Percentiles rank a stretch among this genome's conserved stretches.
phyloP scores from a whole-genome alignment of 2,113 vertebrate species.

The Lota lota region DNA sequence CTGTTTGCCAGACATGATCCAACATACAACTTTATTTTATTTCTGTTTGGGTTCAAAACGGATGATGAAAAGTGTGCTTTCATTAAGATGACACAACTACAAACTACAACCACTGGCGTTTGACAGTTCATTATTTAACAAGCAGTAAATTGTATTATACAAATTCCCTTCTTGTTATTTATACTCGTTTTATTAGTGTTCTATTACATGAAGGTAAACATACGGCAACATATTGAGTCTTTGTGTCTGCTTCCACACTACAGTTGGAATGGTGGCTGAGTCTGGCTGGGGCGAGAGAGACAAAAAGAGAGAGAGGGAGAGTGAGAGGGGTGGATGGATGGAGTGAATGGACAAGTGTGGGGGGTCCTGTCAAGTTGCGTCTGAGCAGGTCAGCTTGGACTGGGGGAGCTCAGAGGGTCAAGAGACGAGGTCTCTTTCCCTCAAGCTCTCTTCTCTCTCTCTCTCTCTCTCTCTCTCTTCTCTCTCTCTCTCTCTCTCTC shows the following conservation, averaged over 20 bases:
- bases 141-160: too few relatives aligned
- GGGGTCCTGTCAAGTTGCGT: conserved; percentile 69
- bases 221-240: too few relatives aligned
- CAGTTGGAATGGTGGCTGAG: not conserved
- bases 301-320: conserved; percentile 20
- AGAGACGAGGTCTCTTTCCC: conserved; percentile 56
- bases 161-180: too few relatives aligned
- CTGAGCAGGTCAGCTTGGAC: conserved; percentile 53
- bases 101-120: too few relatives aligned
- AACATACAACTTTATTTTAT: too few relatives aligned
- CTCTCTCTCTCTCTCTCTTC: conserved; percentile 23
- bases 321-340: conserved; percentile 8
- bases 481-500: conserved; percentile 16
- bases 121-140: too few relatives aligned
- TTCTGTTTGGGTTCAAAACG: too few relatives aligned
- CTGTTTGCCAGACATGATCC: too few relatives aligned
- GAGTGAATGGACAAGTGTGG: conserved; percentile 29
- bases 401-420: conserved; percentile 61
- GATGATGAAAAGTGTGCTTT: too few relatives aligned
- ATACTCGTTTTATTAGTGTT: too few relatives aligned
- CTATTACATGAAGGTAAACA: too few relatives aligned
- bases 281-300: conserved; percentile 17
- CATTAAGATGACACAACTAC: too few relatives aligned
- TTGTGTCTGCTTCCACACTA: not conserved
- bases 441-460: conserved; percentile 8